Evolutionary conservation across 64 coral and sea anemone genomes (phyloP), one percentile per base, ranked within the genome.

Genomic region (Pocillopora damicornis): DNA sequence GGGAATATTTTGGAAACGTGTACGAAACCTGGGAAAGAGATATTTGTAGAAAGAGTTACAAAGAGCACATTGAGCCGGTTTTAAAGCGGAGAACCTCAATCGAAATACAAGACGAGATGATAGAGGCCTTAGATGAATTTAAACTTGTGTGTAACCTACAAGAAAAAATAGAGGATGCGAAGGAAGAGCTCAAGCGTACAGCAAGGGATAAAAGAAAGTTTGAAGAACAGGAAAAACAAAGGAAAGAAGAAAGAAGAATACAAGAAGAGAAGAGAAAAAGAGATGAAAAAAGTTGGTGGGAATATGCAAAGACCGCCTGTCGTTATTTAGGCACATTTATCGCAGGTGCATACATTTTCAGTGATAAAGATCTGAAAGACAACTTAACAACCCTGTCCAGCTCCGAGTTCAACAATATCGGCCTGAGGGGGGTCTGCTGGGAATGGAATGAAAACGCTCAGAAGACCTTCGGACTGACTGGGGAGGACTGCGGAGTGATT

Each of bases 21-120:
- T 95, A 91, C 79, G 22, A 61, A 20, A 80, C 77, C 26, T 61
- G 79, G 22, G 93, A 95, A 86, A 91, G 76, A 14, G 75, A 86
- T 35, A 75, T 95, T 30, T 95, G 93, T 76, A 56, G 59, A 68
- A 56, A 86, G 18, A 89, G 63, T 15, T 91, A 91, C 79, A 58
- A 88, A n/a, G 76, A 84, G 62, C 57, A 85, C 34, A 57, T 95
- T 0, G 67, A 89, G 23, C 93, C 93, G 72, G 23, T 87, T 15
- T 25, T 94, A 9, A 18, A 16, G 1, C 73, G 36, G 1, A 61
- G 36, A 11, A 23, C 30, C 37, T 81, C 87, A 15, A 10, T 0
- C 4, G 34, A 6, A n/a, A 88, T 95, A 35, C 57, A 37, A 58
- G 22, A 88, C 14, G 58, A 15, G 11, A 91, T 75, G 56, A 37